Evolutionary conservation across 2,888 invertebrate genomes (phyloP), one percentile per base, ranked within the genome.

Genomic region (Phaonia tiefii): DNA sequence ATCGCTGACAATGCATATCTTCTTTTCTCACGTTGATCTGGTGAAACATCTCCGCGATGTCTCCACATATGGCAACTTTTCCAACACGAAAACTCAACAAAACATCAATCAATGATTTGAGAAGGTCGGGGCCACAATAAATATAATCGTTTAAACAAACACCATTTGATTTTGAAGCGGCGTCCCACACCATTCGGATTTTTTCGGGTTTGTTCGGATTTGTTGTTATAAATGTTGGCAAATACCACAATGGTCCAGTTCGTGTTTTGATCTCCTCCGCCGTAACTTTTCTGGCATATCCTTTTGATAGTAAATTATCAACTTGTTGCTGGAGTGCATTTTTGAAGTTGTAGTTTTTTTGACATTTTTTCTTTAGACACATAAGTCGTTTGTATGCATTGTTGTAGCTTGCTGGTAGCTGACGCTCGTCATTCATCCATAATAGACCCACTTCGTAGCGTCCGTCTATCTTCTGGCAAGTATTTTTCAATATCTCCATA

Each of bases 121-220:
- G 67, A 10, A 83, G 54, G 60, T 89, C 89, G 0, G 90, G 88
- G 0, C 89, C 89, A 13, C 84, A 83, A 7, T 87, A 49, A 5
- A 90, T 75, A 15, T 83, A 69, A 11, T 86, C 85, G 70, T 88
- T 89, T 3, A 88, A 73, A 4, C 82, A 83, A 0, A 82, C 58
- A 2, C 86, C 87, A n/a, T 85, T 63, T 4, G 74, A 82, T 58
- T 83, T 85, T 0, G 87, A 87, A 4, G 88, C 88, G 1, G 87
- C 88, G 75, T 89, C 88, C 82, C 81, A 88, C 0, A 89, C 88
- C 5, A 88, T 56, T 39, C 87, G 79, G 1, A 86, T 44, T 69
- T 85, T 83, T 31, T 76, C 80, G 4, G 83, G 84, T 69, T 88
- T 87, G 26, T 86, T 86, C 4, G 85, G 82, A 17, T 83, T 85